Conservation (phyloP, 2,113 vertebrate genomes). For the Scalopus aquaticus region DNA sequence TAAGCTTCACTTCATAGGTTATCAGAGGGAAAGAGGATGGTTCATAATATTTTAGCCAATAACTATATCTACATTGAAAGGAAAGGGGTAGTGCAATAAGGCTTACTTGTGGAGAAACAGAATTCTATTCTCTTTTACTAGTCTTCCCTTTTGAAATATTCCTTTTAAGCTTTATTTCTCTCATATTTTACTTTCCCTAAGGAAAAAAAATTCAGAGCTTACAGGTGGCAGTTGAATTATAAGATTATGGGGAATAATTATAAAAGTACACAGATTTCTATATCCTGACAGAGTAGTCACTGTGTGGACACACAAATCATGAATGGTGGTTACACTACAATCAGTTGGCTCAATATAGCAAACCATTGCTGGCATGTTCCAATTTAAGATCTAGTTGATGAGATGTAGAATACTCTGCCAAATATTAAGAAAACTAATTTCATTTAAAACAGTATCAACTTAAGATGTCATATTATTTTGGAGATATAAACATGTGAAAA, state of each 20-base stretch:
- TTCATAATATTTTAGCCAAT: no score
- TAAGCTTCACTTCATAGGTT: no score
- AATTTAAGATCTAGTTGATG: not conserved
- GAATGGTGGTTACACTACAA: not conserved
- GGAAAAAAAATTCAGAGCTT: not conserved
- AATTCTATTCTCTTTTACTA: not conserved
- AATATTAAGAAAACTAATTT: not conserved
- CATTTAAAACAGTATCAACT: not conserved
- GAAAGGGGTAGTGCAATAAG: not conserved
- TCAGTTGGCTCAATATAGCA: not conserved
- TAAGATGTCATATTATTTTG: not conserved
- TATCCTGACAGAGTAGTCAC: not conserved
- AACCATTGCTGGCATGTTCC: not conserved
- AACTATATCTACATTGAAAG: not conserved
- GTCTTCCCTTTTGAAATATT: not conserved
- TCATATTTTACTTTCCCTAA: not conserved
- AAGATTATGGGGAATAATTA: conserved; percentile 2
- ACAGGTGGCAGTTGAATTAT: not conserved
- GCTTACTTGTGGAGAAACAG: not conserved
- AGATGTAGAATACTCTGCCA: not conserved
- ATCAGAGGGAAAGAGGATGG: no score
- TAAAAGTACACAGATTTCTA: not conserved
- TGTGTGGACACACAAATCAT: not conserved
- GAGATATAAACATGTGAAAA: conserved; percentile 4
- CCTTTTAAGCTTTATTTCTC: not conserved